Conservation (phyloP, 2,797 vertebrate species). For the Chromobotia macracanthus region DNA sequence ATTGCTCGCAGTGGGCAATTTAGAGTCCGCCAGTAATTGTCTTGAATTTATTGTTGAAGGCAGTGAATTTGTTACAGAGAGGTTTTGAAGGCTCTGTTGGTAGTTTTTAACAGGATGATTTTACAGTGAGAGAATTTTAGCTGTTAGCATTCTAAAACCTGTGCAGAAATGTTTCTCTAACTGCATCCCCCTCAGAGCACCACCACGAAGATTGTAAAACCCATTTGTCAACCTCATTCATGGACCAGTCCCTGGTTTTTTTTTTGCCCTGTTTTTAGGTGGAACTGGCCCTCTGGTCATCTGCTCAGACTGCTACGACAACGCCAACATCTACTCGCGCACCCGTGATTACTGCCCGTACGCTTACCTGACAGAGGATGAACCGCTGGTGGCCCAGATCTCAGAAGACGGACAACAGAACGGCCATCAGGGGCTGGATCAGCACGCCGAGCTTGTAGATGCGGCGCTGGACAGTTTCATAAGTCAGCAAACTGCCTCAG, state of each 20-base stretch:
- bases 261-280: slow-evolving; percentile 58
- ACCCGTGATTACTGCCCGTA: slow-evolving; percentile 93
- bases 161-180: background rate
- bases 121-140: background rate
- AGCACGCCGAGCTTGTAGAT: slow-evolving; percentile 70
- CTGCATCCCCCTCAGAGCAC: background rate
- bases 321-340: slow-evolving; percentile 92
- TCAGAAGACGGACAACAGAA: slow-evolving; percentile 69
- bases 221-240: background rate
- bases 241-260: background rate
- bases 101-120: background rate
- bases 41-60: background rate
- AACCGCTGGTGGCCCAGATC: slow-evolving; percentile 78
- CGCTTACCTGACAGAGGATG: slow-evolving; percentile 86
- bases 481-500: slow-evolving; percentile 74
- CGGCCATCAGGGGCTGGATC: slow-evolving; percentile 43
- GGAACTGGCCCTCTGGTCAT: slow-evolving; percentile 82
- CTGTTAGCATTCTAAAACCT: background rate
- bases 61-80: background rate
- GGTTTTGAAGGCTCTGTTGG: background rate
- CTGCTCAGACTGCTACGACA: slow-evolving; percentile 97
- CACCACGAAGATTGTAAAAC: background rate
- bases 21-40: background rate
- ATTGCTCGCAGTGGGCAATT: background rate
- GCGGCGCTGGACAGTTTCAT: slow-evolving; percentile 75